These are phyloP conservation scores for Anarsia innoxiella DNA, from an alignment of 2,888 invertebrate species.

Conservation along the genomic window DNA sequence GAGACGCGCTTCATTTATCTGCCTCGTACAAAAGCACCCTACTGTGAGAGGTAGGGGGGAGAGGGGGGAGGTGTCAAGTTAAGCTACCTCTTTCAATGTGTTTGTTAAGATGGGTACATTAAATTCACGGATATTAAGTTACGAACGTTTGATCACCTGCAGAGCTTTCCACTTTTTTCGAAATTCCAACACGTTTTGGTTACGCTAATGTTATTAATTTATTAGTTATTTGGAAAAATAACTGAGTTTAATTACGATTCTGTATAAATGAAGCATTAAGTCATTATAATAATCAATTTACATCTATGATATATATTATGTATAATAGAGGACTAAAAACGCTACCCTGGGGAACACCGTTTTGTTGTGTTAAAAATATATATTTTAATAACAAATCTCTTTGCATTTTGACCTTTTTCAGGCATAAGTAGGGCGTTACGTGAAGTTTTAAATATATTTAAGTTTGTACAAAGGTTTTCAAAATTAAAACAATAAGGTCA, in stretches of 20 bases:
- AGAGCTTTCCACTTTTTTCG: conserved; percentile 2
- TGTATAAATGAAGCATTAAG: too few species aligned
- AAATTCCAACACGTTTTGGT: not conserved
- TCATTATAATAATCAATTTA: too few species aligned
- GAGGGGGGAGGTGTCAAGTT: conserved; percentile 14
- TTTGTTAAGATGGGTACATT: conserved; percentile 13
- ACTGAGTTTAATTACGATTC: too few species aligned
- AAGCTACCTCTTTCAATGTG: conserved; percentile 21
- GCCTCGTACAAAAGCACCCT: conserved; percentile 55
- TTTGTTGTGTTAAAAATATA: too few species aligned
- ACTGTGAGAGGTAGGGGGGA: conserved; percentile 30
- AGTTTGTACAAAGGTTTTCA: not conserved
- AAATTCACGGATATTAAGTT: conserved; percentile 14
- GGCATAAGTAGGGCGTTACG: too few species aligned
- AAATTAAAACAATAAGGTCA: too few species aligned
- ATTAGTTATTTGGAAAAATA: too few species aligned
- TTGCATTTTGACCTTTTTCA: too few species aligned
- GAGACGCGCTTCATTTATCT: conserved; percentile 62
- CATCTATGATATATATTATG: too few species aligned
- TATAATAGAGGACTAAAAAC: conserved; percentile 2
- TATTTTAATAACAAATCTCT: too few species aligned
- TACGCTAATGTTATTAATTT: not conserved
- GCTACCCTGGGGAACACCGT: not conserved
- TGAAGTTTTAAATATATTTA: too few species aligned
- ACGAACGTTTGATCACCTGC: conserved; percentile 10